phyloP scores from a whole-genome alignment of 2,888 invertebrate species.

The Ptilodon capucinus region DNA sequence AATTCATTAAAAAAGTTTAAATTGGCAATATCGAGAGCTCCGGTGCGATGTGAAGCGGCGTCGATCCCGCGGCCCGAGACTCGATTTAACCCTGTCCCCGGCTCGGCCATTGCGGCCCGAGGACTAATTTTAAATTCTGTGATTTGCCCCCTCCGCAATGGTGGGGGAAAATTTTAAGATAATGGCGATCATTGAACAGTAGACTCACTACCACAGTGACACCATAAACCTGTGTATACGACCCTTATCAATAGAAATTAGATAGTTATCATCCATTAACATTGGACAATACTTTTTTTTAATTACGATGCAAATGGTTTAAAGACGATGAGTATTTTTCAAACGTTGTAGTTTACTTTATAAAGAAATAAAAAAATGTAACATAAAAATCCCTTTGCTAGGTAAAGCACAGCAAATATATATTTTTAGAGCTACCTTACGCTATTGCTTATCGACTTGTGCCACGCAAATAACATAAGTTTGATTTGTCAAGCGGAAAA shows the following conservation, averaged over 20 bases:
- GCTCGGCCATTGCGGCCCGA: conserved; percentile 29
- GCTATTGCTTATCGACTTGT: conserved; percentile 20
- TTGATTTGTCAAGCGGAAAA: conserved; percentile 70
- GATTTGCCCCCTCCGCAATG: conserved; percentile 6
- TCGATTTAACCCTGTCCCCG: conserved; percentile 26
- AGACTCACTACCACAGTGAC: too few relatives aligned
- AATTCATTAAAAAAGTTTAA: conserved; percentile 38
- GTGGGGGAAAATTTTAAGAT: conserved; percentile 3
- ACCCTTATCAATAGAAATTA: too few relatives aligned
- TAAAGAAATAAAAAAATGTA: too few relatives aligned
- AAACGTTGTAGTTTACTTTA: too few relatives aligned
- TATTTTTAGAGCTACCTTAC: background rate
- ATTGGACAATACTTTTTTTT: too few relatives aligned
- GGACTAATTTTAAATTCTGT: conserved; percentile 33
- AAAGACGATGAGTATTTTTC: too few relatives aligned
- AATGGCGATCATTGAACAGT: too few relatives aligned
- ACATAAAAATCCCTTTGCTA: too few relatives aligned
- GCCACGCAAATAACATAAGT: conserved; percentile 40
- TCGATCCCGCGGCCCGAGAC: conserved; percentile 9
- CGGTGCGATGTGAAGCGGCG: background rate
- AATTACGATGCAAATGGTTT: too few relatives aligned
- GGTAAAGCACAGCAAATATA: too few relatives aligned
- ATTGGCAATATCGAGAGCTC: conserved; percentile 32
- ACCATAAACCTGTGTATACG: too few relatives aligned
- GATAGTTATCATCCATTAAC: too few relatives aligned